Percentiles rank a stretch among this genome's conserved stretches.
These are phyloP conservation scores for Ennomos fuscantarius DNA, from an alignment of 2,888 invertebrate species.

Conservation along the genomic window DNA sequence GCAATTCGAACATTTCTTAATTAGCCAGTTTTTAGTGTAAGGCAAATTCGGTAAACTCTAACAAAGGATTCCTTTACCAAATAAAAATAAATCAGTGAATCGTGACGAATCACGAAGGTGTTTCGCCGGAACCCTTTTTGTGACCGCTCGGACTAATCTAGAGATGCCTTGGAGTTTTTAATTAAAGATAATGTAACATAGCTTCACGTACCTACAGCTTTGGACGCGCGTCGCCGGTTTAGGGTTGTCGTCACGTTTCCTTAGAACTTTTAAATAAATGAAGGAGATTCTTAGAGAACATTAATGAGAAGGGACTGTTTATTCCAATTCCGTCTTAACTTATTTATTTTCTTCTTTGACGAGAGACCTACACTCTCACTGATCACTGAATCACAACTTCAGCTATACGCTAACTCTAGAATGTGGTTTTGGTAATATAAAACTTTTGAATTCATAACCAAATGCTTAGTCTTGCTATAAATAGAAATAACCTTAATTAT, in stretches of 20 bases:
- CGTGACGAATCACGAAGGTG: conserved; percentile 83
- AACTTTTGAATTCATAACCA: no score
- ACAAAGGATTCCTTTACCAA: conserved; percentile 77
- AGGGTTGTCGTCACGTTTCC: conserved; percentile 55
- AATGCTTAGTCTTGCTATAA: no score
- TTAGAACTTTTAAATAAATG: conserved; percentile 13
- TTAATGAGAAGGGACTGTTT: background rate
- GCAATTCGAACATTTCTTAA: conserved; percentile 81
- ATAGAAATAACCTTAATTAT: no score
- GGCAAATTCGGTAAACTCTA: conserved; percentile 82
- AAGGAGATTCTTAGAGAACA: conserved; percentile 8
- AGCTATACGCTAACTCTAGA: no score
- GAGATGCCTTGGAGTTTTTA: conserved; percentile 77
- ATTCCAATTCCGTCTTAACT: background rate
- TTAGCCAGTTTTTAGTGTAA: conserved; percentile 80
- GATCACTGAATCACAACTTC: no score
- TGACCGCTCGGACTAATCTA: conserved; percentile 79
- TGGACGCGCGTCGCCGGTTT: conserved; percentile 5
- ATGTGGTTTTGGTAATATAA: no score
- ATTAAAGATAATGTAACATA: conserved; percentile 83
- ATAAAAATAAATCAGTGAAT: conserved; percentile 80
- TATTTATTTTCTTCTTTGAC: no score
- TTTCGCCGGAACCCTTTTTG: conserved; percentile 81
- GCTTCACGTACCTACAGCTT: conserved; percentile 70
- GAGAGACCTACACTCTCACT: no score